phyloP scores from a whole-genome alignment of 1,140 invertebrate species.

The Ganaspis sp. region DNA sequence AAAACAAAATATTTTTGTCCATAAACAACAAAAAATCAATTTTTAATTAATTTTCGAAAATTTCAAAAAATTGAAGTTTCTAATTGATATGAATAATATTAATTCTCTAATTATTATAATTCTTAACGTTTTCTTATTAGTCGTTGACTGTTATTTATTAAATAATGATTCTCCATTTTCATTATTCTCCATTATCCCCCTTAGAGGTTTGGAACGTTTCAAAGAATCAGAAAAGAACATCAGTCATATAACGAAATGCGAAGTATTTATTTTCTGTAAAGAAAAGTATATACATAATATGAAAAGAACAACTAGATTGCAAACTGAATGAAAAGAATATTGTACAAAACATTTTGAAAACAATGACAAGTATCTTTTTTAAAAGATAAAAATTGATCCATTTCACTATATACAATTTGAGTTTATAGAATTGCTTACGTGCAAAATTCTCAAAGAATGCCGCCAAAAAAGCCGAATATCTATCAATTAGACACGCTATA shows the following conservation, averaged over 20 bases:
- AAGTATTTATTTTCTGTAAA: background rate
- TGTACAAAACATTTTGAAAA: background rate
- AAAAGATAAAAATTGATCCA: background rate
- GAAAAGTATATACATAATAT: background rate
- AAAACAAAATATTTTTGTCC: no score
- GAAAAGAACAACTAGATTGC: background rate
- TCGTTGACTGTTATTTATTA: no score
- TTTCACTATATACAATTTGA: background rate
- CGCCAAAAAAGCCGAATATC: slow-evolving; percentile 19
- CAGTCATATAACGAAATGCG: slow-evolving; percentile 13
- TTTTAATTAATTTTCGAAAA: no score
- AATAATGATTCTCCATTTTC: background rate
- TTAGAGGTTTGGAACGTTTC: background rate
- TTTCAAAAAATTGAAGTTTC: no score
- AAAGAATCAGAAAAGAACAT: slow-evolving; percentile 20
- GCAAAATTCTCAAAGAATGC: slow-evolving; percentile 11
- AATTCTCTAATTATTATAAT: no score
- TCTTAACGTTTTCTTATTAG: no score
- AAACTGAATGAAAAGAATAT: background rate
- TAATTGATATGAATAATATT: no score
- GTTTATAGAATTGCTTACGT: slow-evolving; percentile 12
- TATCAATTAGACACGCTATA: slow-evolving; percentile 17
- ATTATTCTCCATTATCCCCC: background rate
- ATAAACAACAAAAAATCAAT: no score
- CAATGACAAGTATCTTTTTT: background rate